These are phyloP conservation scores for Basileuterus tristriatus DNA, from an alignment of 2,797 vertebrate genomes.

Conservation along the genomic window DNA sequence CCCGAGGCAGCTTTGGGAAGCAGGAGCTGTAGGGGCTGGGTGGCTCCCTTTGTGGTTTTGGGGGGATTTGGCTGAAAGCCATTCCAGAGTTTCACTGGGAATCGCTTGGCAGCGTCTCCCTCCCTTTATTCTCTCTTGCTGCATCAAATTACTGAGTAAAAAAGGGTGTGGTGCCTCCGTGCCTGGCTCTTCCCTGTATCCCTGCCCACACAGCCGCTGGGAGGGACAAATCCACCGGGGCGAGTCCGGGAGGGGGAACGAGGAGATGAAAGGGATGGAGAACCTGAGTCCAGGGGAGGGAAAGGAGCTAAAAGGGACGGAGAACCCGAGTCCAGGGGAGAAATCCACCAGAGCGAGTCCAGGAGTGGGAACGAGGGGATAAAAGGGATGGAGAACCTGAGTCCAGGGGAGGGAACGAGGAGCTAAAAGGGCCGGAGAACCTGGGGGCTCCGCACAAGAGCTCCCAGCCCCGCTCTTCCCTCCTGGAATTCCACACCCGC, in stretches of 20 bases:
- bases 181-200: neutral
- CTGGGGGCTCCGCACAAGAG: accelerated
- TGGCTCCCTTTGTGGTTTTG: accelerated
- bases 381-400: neutral
- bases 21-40: accelerated
- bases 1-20: neutral
- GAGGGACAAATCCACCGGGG: neutral
- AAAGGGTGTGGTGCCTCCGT: neutral
- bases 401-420: accelerated
- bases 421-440: neutral
- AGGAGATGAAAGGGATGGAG: neutral
- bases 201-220: neutral
- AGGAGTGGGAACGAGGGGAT: accelerated
- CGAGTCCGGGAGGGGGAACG: accelerated
- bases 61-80: neutral
- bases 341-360: neutral
- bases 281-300: too few species aligned
- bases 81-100: neutral
- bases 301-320: neutral
- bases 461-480: neutral
- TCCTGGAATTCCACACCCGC: accelerated
- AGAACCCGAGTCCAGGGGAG: neutral
- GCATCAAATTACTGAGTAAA: neutral
- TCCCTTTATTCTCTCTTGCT: neutral
- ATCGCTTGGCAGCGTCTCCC: neutral